Percentiles rank a stretch among this genome's conserved stretches.
phyloP scores from a whole-genome alignment of 2,797 vertebrate genomes.

The Chaetodon trifasciatus region DNA sequence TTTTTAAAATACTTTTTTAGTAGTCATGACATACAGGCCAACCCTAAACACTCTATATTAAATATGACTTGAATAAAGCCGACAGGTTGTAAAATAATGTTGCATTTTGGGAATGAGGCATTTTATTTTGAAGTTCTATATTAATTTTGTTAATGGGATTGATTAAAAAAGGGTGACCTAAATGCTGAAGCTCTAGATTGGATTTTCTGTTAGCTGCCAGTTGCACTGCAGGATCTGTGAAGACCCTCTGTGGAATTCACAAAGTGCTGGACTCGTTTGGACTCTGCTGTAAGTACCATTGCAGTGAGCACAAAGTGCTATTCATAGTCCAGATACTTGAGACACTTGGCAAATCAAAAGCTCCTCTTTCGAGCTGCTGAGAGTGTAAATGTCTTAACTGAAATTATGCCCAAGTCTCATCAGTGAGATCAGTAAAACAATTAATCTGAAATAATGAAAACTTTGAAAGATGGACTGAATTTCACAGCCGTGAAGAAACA shows the following conservation, averaged over 20 bases:
- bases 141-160: not conserved
- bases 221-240: slow-evolving; percentile 35
- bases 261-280: slow-evolving; percentile 57
- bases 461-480: slow-evolving; percentile 16
- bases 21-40: not conserved
- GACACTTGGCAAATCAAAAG: slow-evolving; percentile 61
- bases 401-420: slow-evolving; percentile 15
- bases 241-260: slow-evolving; percentile 50
- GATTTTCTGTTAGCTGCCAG: slow-evolving; percentile 41
- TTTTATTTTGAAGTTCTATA: not conserved
- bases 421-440: slow-evolving; percentile 10
- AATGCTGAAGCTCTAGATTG: slow-evolving; percentile 18
- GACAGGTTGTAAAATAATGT: not conserved
- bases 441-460: slow-evolving; percentile 38
- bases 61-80: not conserved
- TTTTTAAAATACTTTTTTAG: not conserved
- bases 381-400: slow-evolving; percentile 36
- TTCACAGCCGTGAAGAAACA: not conserved
- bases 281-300: slow-evolving; percentile 46
- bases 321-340: slow-evolving; percentile 73
- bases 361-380: slow-evolving; percentile 35
- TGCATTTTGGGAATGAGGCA: not conserved
- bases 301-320: slow-evolving; percentile 74
- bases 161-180: slow-evolving; percentile 28
- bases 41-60: not conserved